Evolutionary conservation across 2,888 invertebrate species (phyloP), one percentile per base, ranked within the genome.

Genomic region (Tolmerus cingulatus): DNA sequence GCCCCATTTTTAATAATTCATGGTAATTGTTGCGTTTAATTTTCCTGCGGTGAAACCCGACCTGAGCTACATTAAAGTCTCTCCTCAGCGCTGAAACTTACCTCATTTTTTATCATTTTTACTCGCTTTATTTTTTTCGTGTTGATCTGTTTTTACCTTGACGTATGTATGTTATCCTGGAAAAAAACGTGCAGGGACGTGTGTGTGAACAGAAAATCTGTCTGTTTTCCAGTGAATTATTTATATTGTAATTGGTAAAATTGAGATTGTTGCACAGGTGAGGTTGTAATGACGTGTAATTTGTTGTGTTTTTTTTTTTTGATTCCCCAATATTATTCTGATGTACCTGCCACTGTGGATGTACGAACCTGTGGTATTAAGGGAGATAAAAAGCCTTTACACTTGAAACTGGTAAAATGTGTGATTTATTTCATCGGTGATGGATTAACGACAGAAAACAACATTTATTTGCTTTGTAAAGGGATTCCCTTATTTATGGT

Each of bases 181-280:
- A n/a, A n/a, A 19, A 66, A 27, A 66, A 7, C 27, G 19, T 23
- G 27, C 27, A 66, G 2, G 12, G 1, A 30, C 27, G 66, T 27
- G 23, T 66, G 66, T 23, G 66, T 66, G 66, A 66, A 66, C 66
- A 27, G 66, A 66, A 66, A 66, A 66, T 66, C 66, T 66, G 66
- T 76, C 76, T 76, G 76, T 9, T 34, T 76, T 76, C 37, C 76
- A 16, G 37, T 76, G 76, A 76, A 76, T 76, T 76, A 76, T 76
- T 76, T 37, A 76, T 76, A 37, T 76, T 76, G 37, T 37, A 76
- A 76, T 76, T 76, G 76, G 37, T 76, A 76, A 76, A 76, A 37
- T 76, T 76, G 16, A 37, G 76, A 37, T 37, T 76, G 37, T 76
- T 34, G 76, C 34, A 76, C 37, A 76, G 34, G 76, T 76, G 76